Base-by-base conservation (phyloP, 2,888 invertebrate species). In the Tanytarsus gracilentus region DNA sequence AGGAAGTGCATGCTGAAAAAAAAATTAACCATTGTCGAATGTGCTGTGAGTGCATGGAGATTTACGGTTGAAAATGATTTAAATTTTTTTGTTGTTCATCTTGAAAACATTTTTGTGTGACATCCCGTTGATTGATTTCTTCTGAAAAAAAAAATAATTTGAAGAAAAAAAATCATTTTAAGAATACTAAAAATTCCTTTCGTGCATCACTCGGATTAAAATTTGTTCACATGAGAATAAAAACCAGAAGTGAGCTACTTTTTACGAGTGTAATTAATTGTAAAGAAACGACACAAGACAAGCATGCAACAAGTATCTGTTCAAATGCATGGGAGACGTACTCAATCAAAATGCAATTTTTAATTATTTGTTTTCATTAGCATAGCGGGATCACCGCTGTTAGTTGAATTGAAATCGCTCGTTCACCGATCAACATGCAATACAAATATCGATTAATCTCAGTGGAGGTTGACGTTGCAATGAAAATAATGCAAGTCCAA, bases 401-500 rank as follows among this genome's bases (percentile, higher is more conserved):
- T 53, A 53, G 33, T 53, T 53, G 53, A 53, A 53, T 53, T 53
- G 36, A 36, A 36, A 53, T 53, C 36, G 23, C 25, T 53, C 23
- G 16, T 16, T 16, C 11, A 27, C 16, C 27, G 53, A 53, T 53
- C 53, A 53, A 53, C 53, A 53, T 18, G 53, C 53, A 53, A 36
- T 53, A 36, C 53, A 53, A 53, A 53, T 53, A 53, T 53, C 53
- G 53, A 53, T 53, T 53, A 53, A 53, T 53, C 53, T 53, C 36
- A 8, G n/a, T n/a, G n/a, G n/a, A n/a, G n/a, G n/a, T 53, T 18
- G 18, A 25, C 33, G n/a, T 53, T 53, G 4, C 11, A 23, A 44
- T 7, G 44, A 44, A n/a, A 44, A 44, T 23, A 39, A n/a, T n/a
- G n/a, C n/a, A n/a, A n/a, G n/a, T n/a, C n/a, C n/a, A n/a, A n/a